Conservation (phyloP, 2,888 invertebrate genomes). For the Slavum lentiscoides region DNA sequence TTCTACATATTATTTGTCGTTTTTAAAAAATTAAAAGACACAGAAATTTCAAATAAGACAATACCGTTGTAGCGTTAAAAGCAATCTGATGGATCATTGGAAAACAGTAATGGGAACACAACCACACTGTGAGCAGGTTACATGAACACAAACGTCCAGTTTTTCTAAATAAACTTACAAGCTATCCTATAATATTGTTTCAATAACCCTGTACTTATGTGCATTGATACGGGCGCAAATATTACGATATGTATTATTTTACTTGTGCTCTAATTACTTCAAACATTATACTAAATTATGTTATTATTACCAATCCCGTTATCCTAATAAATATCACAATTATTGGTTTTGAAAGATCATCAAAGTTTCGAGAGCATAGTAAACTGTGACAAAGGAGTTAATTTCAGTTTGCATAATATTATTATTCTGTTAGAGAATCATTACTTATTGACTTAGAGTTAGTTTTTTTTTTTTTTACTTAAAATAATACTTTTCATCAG, state of each 20-base stretch:
- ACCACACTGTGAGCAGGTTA: too few species aligned
- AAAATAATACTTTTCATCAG: conserved; percentile 14
- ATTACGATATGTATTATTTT: background rate
- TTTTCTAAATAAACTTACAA: too few species aligned
- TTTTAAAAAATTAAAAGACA: background rate
- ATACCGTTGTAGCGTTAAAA: background rate
- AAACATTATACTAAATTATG: background rate
- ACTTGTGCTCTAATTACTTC: background rate
- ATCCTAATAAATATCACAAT: conserved; percentile 43
- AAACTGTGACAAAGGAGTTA: conserved; percentile 6
- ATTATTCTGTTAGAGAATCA: background rate
- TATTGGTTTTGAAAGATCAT: conserved; percentile 38
- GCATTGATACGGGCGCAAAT: background rate
- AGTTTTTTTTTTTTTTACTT: background rate
- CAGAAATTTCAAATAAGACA: too few species aligned
- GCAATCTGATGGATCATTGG: background rate
- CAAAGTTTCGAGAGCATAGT: conserved; percentile 10
- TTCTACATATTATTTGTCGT: background rate
- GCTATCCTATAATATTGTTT: background rate
- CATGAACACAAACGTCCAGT: too few species aligned
- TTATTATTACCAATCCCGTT: conserved; percentile 35
- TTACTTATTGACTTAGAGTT: conserved; percentile 10
- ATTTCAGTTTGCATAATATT: conserved; percentile 6
- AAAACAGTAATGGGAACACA: too few species aligned
- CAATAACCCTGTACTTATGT: background rate